Conservation (phyloP, 2,888 invertebrate species). For the Callyntrura sp. region DNA sequence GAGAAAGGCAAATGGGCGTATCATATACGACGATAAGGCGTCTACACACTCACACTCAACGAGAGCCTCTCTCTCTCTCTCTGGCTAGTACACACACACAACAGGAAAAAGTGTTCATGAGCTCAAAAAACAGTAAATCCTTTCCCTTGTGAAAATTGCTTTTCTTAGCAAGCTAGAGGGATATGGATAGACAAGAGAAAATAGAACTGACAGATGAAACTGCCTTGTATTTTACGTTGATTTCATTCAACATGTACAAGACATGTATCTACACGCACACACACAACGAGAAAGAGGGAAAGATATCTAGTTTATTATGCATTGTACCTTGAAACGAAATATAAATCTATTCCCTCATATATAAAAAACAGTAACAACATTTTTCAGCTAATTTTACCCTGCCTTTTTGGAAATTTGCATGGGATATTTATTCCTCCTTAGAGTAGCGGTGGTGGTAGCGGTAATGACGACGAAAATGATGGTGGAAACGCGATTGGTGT, state of each 20-base stretch:
- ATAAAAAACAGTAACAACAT: conserved; percentile 63
- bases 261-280: neutral
- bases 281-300: neutral
- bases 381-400: conserved; percentile 72
- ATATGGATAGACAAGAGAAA: conserved; percentile 76
- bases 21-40: conserved; percentile 77
- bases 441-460: conserved; percentile 5
- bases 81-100: neutral
- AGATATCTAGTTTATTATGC: conserved; percentile 1
- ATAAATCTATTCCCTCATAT: conserved; percentile 2
- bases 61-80: neutral
- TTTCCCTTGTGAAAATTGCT: conserved; percentile 77
- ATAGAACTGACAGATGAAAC: conserved; percentile 78
- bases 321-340: conserved; percentile 22
- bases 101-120: conserved; percentile 56
- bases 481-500: conserved; percentile 13
- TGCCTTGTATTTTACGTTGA: conserved; percentile 75
- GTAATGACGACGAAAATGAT: conserved; percentile 14
- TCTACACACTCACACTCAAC: conserved; percentile 51
- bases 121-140: conserved; percentile 61
- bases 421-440: conserved; percentile 75
- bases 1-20: conserved; percentile 78
- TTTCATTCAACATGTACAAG: conserved; percentile 64
- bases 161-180: conserved; percentile 62
- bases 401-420: conserved; percentile 76